These are phyloP conservation scores for Isoperla grammatica DNA, from an alignment of 2,888 invertebrate genomes.

Conservation along the genomic window DNA sequence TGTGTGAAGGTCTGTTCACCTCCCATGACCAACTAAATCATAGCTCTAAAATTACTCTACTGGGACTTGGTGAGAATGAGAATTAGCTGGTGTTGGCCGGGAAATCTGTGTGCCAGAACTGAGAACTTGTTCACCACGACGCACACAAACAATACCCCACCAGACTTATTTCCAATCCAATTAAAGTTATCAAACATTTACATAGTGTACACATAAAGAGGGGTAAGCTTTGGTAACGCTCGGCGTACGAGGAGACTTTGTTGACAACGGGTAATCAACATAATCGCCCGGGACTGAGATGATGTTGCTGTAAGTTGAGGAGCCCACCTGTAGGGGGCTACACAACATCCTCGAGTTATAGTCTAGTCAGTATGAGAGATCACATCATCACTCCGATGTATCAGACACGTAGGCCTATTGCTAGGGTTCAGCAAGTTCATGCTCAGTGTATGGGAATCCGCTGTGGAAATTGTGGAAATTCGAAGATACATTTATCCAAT, in stretches of 20 bases:
- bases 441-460: too few relatives aligned
- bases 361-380: too few relatives aligned
- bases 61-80: constrained; percentile 6
- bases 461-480: too few relatives aligned
- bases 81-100: constrained; percentile 10
- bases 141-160: constrained; percentile 12
- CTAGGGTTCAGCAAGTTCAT: too few relatives aligned
- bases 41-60: constrained; percentile 5
- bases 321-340: too few relatives aligned
- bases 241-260: not conserved
- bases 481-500: too few relatives aligned
- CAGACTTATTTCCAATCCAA: constrained; percentile 14
- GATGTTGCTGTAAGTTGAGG: too few relatives aligned
- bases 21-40: constrained; percentile 13
- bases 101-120: not conserved
- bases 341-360: too few relatives aligned
- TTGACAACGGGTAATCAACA: not conserved
- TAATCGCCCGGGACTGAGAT: too few relatives aligned
- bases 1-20: constrained; percentile 4
- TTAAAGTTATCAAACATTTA: constrained; percentile 19
- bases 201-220: not conserved
- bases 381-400: too few relatives aligned
- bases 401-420: too few relatives aligned
- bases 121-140: constrained; percentile 7
- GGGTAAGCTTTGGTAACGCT: not conserved